Percentiles rank a stretch among this genome's conserved stretches.
These are phyloP conservation scores for Ornithorhynchus anatinus DNA, from an alignment of 2,113 vertebrate species.

Conservation along the genomic window DNA sequence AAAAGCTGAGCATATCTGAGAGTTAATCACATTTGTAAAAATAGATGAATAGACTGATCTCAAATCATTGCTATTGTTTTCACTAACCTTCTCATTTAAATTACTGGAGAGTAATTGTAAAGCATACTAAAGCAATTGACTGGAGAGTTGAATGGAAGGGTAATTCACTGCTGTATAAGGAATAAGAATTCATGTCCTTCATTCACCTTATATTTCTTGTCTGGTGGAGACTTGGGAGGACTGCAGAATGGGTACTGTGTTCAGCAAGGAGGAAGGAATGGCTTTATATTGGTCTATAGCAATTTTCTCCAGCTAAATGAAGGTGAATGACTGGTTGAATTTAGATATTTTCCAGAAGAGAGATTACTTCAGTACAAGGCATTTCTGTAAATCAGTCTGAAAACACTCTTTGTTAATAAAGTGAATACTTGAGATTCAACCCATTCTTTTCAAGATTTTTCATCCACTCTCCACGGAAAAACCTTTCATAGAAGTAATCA, in stretches of 20 bases:
- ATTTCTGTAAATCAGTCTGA: neutral
- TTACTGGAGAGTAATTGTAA: neutral
- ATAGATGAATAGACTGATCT: neutral
- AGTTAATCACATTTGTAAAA: neutral
- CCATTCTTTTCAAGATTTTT: neutral
- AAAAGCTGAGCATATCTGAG: neutral
- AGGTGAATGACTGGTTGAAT: neutral
- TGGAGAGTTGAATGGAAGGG: neutral
- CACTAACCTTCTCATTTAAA: neutral
- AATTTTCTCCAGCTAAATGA: neutral
- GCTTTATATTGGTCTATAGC: neutral
- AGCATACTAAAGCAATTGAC: neutral
- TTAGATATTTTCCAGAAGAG: neutral
- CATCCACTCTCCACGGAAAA: conserved; percentile 4
- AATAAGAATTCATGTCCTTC: neutral
- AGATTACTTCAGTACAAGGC: neutral
- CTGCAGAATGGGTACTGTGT: neutral
- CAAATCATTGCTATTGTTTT: neutral
- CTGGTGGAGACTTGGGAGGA: neutral
- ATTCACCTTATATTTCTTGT: neutral
- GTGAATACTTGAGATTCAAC: neutral
- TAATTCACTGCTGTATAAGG: neutral
- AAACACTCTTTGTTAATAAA: neutral
- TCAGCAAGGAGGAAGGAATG: neutral
- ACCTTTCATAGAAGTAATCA: neutral